Percentiles rank a stretch among this genome's conserved stretches.
These are phyloP conservation scores for Argya squamiceps DNA, from an alignment of 2,797 vertebrate species.

Conservation along the genomic window DNA sequence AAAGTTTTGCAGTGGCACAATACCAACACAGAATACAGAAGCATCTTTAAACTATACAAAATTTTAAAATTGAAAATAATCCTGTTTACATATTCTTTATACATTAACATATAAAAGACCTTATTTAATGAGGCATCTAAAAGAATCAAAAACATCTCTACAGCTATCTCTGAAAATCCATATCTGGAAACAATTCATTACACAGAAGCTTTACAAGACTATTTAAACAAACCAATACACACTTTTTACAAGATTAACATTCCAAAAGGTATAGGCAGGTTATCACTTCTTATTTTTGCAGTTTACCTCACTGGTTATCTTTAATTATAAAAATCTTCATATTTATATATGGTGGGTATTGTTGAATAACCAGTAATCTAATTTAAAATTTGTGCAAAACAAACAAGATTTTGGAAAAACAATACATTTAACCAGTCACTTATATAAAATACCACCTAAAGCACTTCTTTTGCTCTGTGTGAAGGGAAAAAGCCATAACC, in stretches of 20 bases:
- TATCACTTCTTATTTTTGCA: slow-evolving; percentile 58
- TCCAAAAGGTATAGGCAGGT: slow-evolving; percentile 63
- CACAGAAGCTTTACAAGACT: slow-evolving; percentile 81
- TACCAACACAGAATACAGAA: slow-evolving; percentile 79
- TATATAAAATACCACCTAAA: slow-evolving; percentile 65
- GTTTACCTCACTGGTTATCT: slow-evolving; percentile 64
- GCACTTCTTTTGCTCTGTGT: slow-evolving; percentile 46
- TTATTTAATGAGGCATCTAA: slow-evolving; percentile 81
- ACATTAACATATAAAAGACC: slow-evolving; percentile 88
- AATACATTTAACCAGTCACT: slow-evolving; percentile 66
- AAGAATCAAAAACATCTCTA: slow-evolving; percentile 80
- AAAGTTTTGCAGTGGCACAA: slow-evolving; percentile 77
- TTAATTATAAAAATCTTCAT: slow-evolving; percentile 71
- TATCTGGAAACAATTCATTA: slow-evolving; percentile 78
- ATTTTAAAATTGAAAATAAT: slow-evolving; percentile 85
- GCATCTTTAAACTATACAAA: slow-evolving; percentile 84
- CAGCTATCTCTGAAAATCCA: slow-evolving; percentile 77
- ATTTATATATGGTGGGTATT: slow-evolving; percentile 57
- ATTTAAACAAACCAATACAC: slow-evolving; percentile 81
- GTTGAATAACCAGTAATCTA: slow-evolving; percentile 72
- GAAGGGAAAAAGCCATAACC: slow-evolving; percentile 35
- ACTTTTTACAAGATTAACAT: slow-evolving; percentile 82
- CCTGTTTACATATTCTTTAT: slow-evolving; percentile 79
- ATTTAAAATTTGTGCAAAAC: slow-evolving; percentile 80
- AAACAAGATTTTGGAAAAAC: slow-evolving; percentile 75